phyloP scores from a whole-genome alignment of 2,888 invertebrate species.

The Sycophila texana region DNA sequence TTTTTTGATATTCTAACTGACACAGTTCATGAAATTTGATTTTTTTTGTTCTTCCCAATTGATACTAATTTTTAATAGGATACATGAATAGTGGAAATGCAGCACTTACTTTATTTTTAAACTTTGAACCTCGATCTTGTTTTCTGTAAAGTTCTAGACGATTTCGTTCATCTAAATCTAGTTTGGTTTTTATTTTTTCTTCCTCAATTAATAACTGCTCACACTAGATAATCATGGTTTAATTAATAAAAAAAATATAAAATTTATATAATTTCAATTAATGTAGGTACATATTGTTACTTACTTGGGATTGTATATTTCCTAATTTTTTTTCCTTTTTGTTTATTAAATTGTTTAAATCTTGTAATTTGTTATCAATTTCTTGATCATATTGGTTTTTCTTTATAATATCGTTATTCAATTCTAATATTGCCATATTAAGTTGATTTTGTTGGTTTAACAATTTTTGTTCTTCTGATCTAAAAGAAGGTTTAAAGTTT shows the following conservation, averaged over 20 bases:
- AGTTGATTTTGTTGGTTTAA: conserved; percentile 95
- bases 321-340: conserved; percentile 93
- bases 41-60: no score
- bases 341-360: conserved; percentile 89
- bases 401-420: conserved; percentile 95
- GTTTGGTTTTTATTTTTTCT: conserved; percentile 91
- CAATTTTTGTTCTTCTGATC: conserved; percentile 92
- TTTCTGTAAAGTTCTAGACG: conserved; percentile 98
- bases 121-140: conserved; percentile 97
- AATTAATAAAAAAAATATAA: neutral
- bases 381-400: conserved; percentile 90
- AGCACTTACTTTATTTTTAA: conserved; percentile 80
- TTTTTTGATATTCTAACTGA: no score
- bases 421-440: conserved; percentile 94
- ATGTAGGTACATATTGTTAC: neutral
- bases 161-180: conserved; percentile 94
- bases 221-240: conserved; percentile 78
- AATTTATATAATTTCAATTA: conserved; percentile 8
- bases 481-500: conserved; percentile 54
- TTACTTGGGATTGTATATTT: conserved; percentile 84
- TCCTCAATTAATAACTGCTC: conserved; percentile 94
- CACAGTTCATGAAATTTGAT: no score
- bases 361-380: conserved; percentile 91
- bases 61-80: neutral
- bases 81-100: neutral